phyloP scores from a whole-genome alignment of 2,888 invertebrate species.

The Lepidocyrtoides sp. region DNA sequence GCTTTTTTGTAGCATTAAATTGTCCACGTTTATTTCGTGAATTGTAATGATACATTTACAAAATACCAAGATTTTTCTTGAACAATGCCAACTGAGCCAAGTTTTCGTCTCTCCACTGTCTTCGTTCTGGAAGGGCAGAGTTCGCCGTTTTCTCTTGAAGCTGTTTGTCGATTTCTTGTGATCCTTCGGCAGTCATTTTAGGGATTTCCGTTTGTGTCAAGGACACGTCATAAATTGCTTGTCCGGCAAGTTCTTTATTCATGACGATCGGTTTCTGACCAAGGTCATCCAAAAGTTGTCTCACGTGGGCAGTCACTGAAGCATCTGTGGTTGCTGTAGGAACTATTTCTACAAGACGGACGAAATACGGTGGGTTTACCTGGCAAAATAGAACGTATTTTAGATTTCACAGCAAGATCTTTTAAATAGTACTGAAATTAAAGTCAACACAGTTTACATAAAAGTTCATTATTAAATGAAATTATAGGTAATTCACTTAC shows the following conservation, averaged over 20 bases:
- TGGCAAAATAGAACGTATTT: too few species aligned
- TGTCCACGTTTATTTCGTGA: slow-evolving; percentile 6
- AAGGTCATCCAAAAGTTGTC: slow-evolving; percentile 93
- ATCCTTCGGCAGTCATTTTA: slow-evolving; percentile 91
- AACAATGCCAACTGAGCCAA: slow-evolving; percentile 93
- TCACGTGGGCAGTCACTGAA: slow-evolving; percentile 91
- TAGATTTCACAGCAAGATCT: too few species aligned
- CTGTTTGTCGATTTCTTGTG: slow-evolving; percentile 91
- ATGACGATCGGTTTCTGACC: slow-evolving; percentile 97
- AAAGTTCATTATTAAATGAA: too few species aligned
- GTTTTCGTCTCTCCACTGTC: slow-evolving; percentile 94
- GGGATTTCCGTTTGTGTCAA: slow-evolving; percentile 92
- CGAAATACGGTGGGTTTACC: slow-evolving; percentile 98
- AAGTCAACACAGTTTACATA: too few species aligned
- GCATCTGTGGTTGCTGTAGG: slow-evolving; percentile 97
- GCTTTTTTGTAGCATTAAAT: background rate
- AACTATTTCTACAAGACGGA: slow-evolving; percentile 97
- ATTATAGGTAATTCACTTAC: too few species aligned
- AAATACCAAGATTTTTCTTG: slow-evolving; percentile 89
- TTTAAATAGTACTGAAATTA: too few species aligned
- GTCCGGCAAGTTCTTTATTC: slow-evolving; percentile 92
- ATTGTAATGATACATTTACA: slow-evolving; percentile 26
- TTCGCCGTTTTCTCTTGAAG: slow-evolving; percentile 92
- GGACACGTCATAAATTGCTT: slow-evolving; percentile 90
- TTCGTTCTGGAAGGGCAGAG: slow-evolving; percentile 91